A percentile compares a stretch with the other conserved stretches of the same genome.
phyloP scores from a whole-genome alignment of 2,888 invertebrate genomes.

The Thecocarcelia acutangulata region DNA sequence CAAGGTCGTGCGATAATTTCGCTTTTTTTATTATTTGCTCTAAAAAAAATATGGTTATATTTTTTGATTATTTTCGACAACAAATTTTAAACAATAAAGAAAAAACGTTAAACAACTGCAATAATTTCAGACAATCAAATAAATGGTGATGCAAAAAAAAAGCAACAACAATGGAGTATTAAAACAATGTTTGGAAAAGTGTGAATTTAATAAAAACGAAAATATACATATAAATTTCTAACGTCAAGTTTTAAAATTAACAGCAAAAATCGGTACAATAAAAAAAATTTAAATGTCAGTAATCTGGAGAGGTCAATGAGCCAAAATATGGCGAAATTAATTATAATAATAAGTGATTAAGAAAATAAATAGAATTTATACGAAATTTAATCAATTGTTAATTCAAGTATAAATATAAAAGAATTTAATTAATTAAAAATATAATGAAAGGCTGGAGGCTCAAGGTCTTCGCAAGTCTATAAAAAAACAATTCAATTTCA shows the following conservation, averaged over 20 bases:
- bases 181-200: background rate
- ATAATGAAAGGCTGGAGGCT: no score
- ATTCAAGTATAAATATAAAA: background rate
- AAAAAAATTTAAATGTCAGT: background rate
- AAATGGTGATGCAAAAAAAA: conserved; percentile 35
- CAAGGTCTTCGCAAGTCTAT: no score
- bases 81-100: conserved; percentile 25
- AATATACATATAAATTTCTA: background rate
- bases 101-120: conserved; percentile 33
- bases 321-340: background rate
- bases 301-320: conserved; percentile 35
- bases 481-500: no score
- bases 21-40: conserved; percentile 64
- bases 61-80: conserved; percentile 42
- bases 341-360: background rate
- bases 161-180: conserved; percentile 7
- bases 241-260: conserved; percentile 22
- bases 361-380: background rate
- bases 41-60: conserved; percentile 23
- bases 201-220: no score
- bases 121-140: conserved; percentile 52
- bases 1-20: conserved; percentile 71
- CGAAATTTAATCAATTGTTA: background rate
- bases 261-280: no score
- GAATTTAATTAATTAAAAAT: no score